Conservation (phyloP, 2,797 vertebrate species). For the Eidolon dupreanum region DNA sequence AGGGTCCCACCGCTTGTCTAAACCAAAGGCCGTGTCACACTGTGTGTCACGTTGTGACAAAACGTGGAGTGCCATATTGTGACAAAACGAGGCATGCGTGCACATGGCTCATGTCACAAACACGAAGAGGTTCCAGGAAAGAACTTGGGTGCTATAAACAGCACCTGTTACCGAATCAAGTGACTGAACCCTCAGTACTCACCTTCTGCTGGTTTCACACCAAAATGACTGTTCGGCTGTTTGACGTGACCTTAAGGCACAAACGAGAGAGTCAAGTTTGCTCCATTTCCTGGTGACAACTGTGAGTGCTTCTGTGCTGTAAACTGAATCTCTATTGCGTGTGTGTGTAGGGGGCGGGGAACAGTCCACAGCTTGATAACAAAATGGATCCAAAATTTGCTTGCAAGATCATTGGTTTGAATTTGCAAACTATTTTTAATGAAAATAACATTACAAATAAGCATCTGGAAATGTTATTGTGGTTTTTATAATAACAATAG, state of each 20-base stretch:
- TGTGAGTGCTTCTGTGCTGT: background rate
- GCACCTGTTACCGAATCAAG: background rate
- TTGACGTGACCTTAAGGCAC: background rate
- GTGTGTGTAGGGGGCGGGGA: background rate
- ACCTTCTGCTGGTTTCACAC: background rate
- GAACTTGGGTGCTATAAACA: background rate
- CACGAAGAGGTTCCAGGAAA: background rate
- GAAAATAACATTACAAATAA: conserved; percentile 16
- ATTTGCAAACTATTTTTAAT: background rate
- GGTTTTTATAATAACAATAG: background rate
- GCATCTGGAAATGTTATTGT: background rate
- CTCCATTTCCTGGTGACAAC: background rate
- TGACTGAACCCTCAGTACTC: background rate
- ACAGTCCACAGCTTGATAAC: background rate
- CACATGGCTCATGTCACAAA: background rate
- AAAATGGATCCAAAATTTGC: background rate
- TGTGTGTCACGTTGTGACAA: too few species aligned
- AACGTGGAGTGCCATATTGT: background rate
- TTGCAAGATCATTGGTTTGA: background rate
- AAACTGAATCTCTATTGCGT: background rate
- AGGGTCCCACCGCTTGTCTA: background rate
- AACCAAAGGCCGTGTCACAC: background rate
- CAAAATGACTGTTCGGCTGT: background rate
- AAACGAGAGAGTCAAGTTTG: background rate
- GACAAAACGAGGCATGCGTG: background rate